These are phyloP conservation scores for Oryzias celebensis DNA, from an alignment of 2,113 vertebrate genomes.

Conservation along the genomic window DNA sequence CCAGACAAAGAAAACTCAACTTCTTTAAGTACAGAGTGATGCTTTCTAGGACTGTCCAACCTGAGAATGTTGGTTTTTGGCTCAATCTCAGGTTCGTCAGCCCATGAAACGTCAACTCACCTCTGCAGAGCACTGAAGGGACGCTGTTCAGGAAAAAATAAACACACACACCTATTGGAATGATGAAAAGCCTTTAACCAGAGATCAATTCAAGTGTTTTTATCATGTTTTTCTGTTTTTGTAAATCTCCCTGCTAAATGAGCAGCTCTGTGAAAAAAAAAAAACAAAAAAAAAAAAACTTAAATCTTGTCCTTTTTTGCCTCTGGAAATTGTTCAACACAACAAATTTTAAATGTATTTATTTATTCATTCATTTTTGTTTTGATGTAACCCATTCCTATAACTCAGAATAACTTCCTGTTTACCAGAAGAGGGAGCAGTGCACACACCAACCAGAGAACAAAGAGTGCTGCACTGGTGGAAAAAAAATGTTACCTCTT, in stretches of 20 bases:
- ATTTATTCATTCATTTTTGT: background rate
- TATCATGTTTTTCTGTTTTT: background rate
- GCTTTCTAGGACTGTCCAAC: conserved; percentile 91
- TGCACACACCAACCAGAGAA: conserved; percentile 37
- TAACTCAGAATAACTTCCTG: background rate
- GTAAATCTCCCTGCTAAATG: background rate
- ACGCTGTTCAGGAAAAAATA: background rate
- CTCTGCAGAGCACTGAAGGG: conserved; percentile 29
- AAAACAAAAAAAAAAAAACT: background rate
- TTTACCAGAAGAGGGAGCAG: conserved; percentile 72
- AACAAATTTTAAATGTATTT: background rate
- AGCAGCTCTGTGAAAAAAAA: background rate
- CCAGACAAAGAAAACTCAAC: background rate
- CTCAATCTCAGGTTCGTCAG: conserved; percentile 98
- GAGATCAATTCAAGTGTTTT: background rate
- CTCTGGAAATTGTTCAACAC: background rate
- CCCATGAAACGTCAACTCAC: conserved; percentile 83
- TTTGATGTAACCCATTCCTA: background rate
- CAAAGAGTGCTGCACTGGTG: background rate
- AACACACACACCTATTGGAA: background rate
- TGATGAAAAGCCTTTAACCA: too few species aligned
- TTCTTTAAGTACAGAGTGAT: conserved; percentile 61
- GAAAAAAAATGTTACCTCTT: conserved; percentile 1
- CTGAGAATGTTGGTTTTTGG: conserved; percentile 89
- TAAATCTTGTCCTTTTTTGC: background rate